Percentiles rank a stretch among this genome's conserved stretches.
Conservation (phyloP, 53 echinoderm and acorn worm genomes). For the Paracentrotus lividus region DNA sequence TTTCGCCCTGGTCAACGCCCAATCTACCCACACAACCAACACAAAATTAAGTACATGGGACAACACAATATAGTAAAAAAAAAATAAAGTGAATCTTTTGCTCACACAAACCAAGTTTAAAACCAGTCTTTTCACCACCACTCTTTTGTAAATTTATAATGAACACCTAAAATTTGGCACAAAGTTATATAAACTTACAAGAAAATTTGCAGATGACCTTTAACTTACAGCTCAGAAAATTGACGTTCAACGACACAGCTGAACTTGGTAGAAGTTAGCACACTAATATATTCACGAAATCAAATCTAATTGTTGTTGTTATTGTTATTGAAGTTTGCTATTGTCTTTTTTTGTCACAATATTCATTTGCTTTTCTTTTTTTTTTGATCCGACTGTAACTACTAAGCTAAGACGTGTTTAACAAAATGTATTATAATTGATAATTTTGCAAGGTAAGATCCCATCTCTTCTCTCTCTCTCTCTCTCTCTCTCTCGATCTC, state of each 20-base stretch:
- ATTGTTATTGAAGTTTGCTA: too few species aligned
- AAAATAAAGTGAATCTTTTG: neutral
- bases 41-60: constrained; percentile 17
- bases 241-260: neutral
- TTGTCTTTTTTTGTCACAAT: too few species aligned
- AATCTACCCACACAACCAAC: neutral
- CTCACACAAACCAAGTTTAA: neutral
- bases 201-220: neutral
- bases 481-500: too few species aligned
- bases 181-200: neutral
- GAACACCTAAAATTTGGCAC: neutral
- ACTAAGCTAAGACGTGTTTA: too few species aligned
- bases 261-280: neutral
- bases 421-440: too few species aligned
- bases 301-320: too few species aligned
- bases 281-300: neutral
- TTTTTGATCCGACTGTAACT: too few species aligned
- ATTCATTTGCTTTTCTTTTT: too few species aligned
- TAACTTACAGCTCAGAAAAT: neutral
- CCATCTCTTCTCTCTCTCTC: too few species aligned
- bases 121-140: neutral
- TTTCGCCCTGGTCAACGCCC: constrained; percentile 3
- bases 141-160: neutral
- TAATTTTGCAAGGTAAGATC: too few species aligned
- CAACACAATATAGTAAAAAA: neutral